Evolutionary conservation across 35 echinoderm and acorn worm genomes (phyloP).

Genomic region (Apostichopus parvimensis): DNA sequence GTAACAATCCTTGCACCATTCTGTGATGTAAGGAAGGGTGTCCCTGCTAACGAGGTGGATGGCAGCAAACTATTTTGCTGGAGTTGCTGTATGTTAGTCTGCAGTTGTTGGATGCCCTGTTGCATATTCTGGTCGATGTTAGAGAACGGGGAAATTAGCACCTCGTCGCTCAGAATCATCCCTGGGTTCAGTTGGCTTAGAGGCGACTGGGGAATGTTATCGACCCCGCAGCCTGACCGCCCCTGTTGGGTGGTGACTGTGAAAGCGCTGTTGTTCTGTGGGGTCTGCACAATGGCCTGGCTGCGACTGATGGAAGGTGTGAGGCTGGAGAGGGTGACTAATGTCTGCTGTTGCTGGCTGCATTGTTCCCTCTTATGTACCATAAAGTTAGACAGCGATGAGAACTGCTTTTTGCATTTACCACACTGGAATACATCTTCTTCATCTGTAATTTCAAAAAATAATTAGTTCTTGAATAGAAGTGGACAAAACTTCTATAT

Average conservation of each 20-base stretch:
- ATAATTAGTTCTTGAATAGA: not conserved
- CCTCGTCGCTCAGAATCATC: slow-evolving; percentile 91
- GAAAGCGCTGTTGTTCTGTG: slow-evolving; percentile 81
- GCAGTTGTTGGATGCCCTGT: slow-evolving; percentile 78
- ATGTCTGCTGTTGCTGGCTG: slow-evolving; percentile 6
- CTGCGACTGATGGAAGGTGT: slow-evolving; percentile 32
- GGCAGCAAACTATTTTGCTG: slow-evolving; percentile 55
- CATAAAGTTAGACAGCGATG: slow-evolving; percentile 89
- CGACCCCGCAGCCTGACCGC: slow-evolving; percentile 41
- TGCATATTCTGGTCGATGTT: slow-evolving; percentile 87
- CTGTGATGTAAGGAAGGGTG: slow-evolving; percentile 39
- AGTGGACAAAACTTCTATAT: not conserved
- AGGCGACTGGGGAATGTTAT: slow-evolving; percentile 62
- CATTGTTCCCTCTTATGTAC: slow-evolving; percentile 91
- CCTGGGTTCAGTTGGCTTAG: slow-evolving; percentile 74
- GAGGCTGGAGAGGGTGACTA: slow-evolving; percentile 26
- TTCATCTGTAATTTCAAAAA: slow-evolving; percentile 61
- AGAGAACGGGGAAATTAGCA: slow-evolving; percentile 85
- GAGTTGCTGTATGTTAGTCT: slow-evolving; percentile 71
- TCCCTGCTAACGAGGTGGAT: slow-evolving; percentile 14
- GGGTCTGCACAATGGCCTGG: slow-evolving; percentile 26
- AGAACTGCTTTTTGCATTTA: slow-evolving; percentile 98
- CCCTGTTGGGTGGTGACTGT: slow-evolving; percentile 66
- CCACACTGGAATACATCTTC: slow-evolving; percentile 98
- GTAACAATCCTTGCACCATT: slow-evolving; percentile 39